Conservation (phyloP, 2,797 vertebrate genomes). For the Catharus ustulatus region DNA sequence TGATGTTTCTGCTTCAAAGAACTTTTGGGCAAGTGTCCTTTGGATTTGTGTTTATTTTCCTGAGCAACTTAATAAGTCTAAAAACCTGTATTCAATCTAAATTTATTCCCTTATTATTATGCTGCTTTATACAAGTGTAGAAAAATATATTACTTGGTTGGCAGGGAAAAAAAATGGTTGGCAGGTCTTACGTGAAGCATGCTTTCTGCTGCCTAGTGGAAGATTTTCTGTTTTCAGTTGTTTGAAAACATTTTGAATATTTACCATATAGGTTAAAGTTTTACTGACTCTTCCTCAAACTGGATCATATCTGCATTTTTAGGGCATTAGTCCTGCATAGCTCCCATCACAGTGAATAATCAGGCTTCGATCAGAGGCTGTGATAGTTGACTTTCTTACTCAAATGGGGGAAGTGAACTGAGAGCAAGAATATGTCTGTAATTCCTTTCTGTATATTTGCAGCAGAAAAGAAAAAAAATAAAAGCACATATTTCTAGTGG, state of each 20-base stretch:
- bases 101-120: background rate
- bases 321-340: background rate
- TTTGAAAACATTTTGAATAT: background rate
- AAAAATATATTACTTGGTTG: background rate
- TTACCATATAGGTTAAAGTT: background rate
- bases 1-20: background rate
- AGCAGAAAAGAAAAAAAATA: background rate
- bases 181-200: fast-evolving
- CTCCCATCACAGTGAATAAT: background rate
- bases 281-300: background rate
- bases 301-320: background rate
- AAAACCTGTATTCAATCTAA: background rate
- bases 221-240: background rate
- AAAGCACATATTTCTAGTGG: background rate
- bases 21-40: background rate
- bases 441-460: background rate
- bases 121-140: background rate
- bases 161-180: background rate
- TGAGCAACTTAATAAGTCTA: background rate
- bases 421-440: background rate
- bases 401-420: background rate
- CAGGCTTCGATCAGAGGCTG: background rate
- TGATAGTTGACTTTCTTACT: background rate
- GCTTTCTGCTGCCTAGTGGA: background rate
- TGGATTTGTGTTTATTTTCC: background rate